These are phyloP conservation scores for Drosophila hawaiiensis DNA, from an alignment of 2,888 invertebrate species.

Conservation along the genomic window DNA sequence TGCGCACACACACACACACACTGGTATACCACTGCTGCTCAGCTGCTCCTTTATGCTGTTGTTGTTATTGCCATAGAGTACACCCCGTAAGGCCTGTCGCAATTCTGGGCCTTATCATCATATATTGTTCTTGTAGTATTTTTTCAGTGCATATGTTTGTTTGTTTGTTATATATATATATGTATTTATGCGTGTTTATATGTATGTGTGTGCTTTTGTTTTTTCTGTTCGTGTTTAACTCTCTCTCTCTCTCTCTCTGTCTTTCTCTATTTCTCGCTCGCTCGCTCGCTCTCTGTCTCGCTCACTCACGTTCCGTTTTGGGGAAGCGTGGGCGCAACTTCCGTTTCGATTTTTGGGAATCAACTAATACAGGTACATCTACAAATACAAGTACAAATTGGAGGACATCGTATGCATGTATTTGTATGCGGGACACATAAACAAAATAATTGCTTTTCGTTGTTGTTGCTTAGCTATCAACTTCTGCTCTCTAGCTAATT, in stretches of 20 bases:
- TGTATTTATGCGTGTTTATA: neutral
- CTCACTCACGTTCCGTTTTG: constrained; percentile 1
- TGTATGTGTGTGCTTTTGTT: constrained; percentile 12
- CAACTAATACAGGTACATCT: constrained; percentile 66
- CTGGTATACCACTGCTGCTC: constrained; percentile 9
- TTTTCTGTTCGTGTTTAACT: neutral
- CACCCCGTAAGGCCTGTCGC: constrained; percentile 59
- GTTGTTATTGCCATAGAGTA: constrained; percentile 59
- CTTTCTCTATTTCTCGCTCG: neutral
- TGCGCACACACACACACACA: constrained; percentile 22
- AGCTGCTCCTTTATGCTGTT: constrained; percentile 29
- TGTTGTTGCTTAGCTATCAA: constrained; percentile 62
- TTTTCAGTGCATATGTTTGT: constrained; percentile 39
- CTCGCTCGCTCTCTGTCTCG: neutral
- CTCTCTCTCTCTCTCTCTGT: neutral
- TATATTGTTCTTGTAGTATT: constrained; percentile 16
- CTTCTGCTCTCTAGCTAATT: constrained; percentile 25
- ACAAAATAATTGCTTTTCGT: constrained; percentile 78
- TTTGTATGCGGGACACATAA: constrained; percentile 39
- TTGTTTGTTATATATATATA: neutral
- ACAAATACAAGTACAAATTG: constrained; percentile 7
- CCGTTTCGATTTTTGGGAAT: constrained; percentile 75
- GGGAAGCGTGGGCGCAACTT: constrained; percentile 58
- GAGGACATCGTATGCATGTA: constrained; percentile 9
- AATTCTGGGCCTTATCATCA: constrained; percentile 68